These are phyloP conservation scores for Caenorhabditis tropicalis DNA, from an alignment of 1,140 invertebrate genomes.

Conservation along the genomic window DNA sequence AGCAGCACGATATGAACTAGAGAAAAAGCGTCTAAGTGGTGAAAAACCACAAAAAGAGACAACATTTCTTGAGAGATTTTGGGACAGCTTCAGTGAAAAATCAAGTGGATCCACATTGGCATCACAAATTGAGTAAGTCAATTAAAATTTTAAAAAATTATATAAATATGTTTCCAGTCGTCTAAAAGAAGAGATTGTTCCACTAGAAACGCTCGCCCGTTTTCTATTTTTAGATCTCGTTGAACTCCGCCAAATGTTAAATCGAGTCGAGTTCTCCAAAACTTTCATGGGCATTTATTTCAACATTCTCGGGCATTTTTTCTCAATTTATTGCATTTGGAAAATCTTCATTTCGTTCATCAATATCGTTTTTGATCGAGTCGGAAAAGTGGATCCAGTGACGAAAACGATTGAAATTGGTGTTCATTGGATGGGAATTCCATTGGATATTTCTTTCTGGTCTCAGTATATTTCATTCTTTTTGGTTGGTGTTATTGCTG, in stretches of 20 bases:
- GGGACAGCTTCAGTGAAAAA: constrained; percentile 9
- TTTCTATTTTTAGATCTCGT: constrained; percentile 95
- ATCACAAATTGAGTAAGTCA: constrained; percentile 29
- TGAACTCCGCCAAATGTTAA: constrained; percentile 87
- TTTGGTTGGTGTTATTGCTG: constrained; percentile 93
- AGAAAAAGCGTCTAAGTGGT: constrained; percentile 40
- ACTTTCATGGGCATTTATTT: constrained; percentile 98
- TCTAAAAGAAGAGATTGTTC: constrained; percentile 81
- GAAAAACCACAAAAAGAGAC: not conserved
- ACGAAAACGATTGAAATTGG: constrained; percentile 95
- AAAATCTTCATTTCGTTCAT: constrained; percentile 92
- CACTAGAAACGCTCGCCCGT: constrained; percentile 87
- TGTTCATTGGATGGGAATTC: constrained; percentile 93
- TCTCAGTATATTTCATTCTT: constrained; percentile 98
- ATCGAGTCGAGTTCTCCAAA: constrained; percentile 82
- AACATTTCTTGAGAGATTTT: constrained; percentile 8
- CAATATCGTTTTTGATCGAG: constrained; percentile 94
- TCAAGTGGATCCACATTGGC: not conserved
- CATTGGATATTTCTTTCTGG: constrained; percentile 96
- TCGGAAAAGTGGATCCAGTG: constrained; percentile 85
- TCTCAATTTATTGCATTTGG: constrained; percentile 97
- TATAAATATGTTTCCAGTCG: not conserved
- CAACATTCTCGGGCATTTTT: constrained; percentile 97
- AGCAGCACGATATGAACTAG: constrained; percentile 66
- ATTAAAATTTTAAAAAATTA: no score